Conservation (phyloP, 2,113 vertebrate species). For the Dipodomys spectabilis region DNA sequence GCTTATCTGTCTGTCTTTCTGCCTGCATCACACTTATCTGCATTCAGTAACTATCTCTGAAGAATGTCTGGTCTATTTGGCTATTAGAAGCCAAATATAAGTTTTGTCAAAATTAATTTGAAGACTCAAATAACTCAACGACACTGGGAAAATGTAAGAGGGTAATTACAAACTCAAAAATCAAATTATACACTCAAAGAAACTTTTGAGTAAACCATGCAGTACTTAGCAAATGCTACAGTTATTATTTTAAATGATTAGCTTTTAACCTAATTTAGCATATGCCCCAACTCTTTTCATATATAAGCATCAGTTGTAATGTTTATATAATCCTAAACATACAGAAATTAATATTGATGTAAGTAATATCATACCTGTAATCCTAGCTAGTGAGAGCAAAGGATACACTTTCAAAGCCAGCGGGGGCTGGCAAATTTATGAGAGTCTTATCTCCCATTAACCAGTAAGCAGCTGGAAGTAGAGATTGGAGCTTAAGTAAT, state of each 20-base stretch:
- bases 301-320: constrained; percentile 12
- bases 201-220: background rate
- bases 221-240: background rate
- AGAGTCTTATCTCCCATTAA: too few species aligned
- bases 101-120: constrained; percentile 24
- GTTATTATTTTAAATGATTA: background rate
- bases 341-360: constrained; percentile 4
- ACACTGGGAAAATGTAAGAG: background rate
- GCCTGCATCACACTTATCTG: too few species aligned
- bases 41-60: background rate
- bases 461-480: too few species aligned
- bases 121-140: background rate
- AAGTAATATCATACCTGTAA: background rate
- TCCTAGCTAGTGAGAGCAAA: too few species aligned
- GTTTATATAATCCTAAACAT: constrained; percentile 18
- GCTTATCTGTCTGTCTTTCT: background rate
- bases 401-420: too few species aligned
- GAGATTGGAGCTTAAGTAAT: too few species aligned
- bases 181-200: background rate
- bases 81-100: constrained; percentile 36
- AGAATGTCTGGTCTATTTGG: background rate
- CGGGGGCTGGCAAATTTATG: too few species aligned
- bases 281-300: background rate
- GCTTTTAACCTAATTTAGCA: constrained; percentile 26
- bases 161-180: background rate